Evolutionary conservation across 2,888 invertebrate genomes (phyloP), one percentile per base, ranked within the genome.

Genomic region (Perizoma affinitatum): DNA sequence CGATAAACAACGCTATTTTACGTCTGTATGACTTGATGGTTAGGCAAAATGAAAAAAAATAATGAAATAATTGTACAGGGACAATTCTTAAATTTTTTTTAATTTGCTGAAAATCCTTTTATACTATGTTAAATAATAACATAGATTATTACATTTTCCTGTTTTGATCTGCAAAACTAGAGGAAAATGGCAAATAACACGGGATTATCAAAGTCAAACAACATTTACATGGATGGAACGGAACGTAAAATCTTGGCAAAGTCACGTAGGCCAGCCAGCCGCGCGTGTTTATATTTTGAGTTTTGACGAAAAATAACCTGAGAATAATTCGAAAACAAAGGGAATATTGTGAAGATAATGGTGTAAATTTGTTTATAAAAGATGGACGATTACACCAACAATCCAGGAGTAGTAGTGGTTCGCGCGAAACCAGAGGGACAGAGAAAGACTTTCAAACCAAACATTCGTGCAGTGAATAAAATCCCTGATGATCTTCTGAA

Each of bases 401-500:
- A 79, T 59, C 83, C 89, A 0, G 88, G 89, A 55, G 93, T 93
- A 8, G 91, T 96, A 2, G 95, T 97, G 6, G 94, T 97, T 4
- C 95, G 95, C 65, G 97, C 97, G 4, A 96, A 96, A 84, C 95
- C 96, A 9, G 91, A 90, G 76, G 89, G 90, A 34, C 94, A 94
- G 72, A 93, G 96, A 65, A 97, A 96, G 88, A 94, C 97, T 46
- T 96, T 96, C 75, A 96, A 96, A 85, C 95, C 96, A 0, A 93
- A 94, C 55, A 92, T 95, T 45, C 95, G 95, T 80, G 84, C 93
- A 45, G 87, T 96, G 22, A 97, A 95, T 82, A 96, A 96, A 88
- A 96, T 98, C 70, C 97, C 97, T 0, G 95, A 95, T 67, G 95
- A 96, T 71, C 93, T 98, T 51, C 83, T 96, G 33, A 94, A 97